A percentile compares a stretch with the other conserved stretches of the same genome.
phyloP scores from a whole-genome alignment of 2,113 vertebrate genomes.

The Melanocharis versteri region DNA sequence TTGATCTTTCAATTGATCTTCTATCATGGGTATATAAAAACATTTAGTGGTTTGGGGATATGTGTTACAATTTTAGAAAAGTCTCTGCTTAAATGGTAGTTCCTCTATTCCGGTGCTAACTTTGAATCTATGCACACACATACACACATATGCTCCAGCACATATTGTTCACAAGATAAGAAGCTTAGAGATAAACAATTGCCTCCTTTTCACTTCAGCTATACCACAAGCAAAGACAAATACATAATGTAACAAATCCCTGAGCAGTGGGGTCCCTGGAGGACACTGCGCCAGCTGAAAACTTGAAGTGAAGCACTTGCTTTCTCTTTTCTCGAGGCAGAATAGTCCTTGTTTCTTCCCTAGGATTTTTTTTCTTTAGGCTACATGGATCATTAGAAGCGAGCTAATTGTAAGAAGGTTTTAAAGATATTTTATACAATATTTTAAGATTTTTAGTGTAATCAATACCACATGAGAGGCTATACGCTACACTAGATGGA shows the following conservation, averaged over 20 bases:
- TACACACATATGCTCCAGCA: background rate
- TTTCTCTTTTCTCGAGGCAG: background rate
- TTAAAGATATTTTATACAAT: conserved; percentile 19
- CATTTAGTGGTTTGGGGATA: background rate
- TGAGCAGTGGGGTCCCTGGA: background rate
- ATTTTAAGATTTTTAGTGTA: background rate
- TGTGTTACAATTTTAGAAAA: background rate
- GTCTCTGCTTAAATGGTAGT: background rate
- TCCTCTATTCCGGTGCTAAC: background rate
- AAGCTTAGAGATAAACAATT: background rate
- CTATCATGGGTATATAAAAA: background rate
- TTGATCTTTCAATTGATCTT: background rate
- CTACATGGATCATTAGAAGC: background rate
- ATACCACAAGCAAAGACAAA: background rate
- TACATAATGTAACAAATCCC: background rate
- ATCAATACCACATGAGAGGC: background rate
- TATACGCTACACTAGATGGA: background rate
- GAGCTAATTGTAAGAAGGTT: background rate
- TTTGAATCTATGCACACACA: background rate
- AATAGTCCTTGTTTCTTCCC: background rate
- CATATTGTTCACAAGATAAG: background rate
- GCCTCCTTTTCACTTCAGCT: background rate
- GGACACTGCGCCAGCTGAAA: background rate
- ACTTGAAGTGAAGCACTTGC: background rate
- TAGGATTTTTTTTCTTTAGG: background rate